Percentiles rank a stretch among this genome's conserved stretches.
phyloP scores from a whole-genome alignment of 1,140 invertebrate genomes.

The Zaprionus ornatus region DNA sequence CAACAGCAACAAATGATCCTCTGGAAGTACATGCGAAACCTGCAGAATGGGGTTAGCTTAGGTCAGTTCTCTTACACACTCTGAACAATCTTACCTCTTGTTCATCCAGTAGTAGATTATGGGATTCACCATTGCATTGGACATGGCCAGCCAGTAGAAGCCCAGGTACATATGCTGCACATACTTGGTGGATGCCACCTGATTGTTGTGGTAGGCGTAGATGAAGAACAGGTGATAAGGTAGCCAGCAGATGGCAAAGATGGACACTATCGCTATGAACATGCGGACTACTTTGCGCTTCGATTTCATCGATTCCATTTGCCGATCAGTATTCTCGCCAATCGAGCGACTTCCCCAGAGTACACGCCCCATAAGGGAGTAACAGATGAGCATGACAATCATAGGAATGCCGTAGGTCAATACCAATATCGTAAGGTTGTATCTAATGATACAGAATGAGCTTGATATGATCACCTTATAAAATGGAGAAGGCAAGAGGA shows the following conservation, averaged over 20 bases:
- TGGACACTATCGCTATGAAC: constrained; percentile 86
- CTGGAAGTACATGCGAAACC: constrained; percentile 86
- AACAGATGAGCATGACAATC: constrained; percentile 93
- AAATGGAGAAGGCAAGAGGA: neutral
- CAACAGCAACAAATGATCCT: constrained; percentile 85
- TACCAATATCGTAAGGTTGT: constrained; percentile 93
- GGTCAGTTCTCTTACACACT: neutral
- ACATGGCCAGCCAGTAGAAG: constrained; percentile 97
- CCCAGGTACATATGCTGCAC: constrained; percentile 92
- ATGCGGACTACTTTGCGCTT: constrained; percentile 92
- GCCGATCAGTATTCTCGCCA: constrained; percentile 93
- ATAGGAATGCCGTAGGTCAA: constrained; percentile 97
- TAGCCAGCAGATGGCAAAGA: constrained; percentile 95
- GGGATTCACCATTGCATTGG: constrained; percentile 95
- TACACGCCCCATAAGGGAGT: constrained; percentile 91
- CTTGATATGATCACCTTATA: neutral
- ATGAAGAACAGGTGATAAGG: constrained; percentile 95
- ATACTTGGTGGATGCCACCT: constrained; percentile 88
- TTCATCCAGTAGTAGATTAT: constrained; percentile 98
- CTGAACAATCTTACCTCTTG: constrained; percentile 85
- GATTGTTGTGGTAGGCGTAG: constrained; percentile 91
- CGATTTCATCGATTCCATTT: constrained; percentile 92
- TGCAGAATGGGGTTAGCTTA: constrained; percentile 34
- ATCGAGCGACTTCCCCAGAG: constrained; percentile 92
- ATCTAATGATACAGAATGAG: constrained; percentile 86